Evolutionary conservation across 2,113 vertebrate genomes (phyloP).

Genomic region (Heteronetta atricapilla): DNA sequence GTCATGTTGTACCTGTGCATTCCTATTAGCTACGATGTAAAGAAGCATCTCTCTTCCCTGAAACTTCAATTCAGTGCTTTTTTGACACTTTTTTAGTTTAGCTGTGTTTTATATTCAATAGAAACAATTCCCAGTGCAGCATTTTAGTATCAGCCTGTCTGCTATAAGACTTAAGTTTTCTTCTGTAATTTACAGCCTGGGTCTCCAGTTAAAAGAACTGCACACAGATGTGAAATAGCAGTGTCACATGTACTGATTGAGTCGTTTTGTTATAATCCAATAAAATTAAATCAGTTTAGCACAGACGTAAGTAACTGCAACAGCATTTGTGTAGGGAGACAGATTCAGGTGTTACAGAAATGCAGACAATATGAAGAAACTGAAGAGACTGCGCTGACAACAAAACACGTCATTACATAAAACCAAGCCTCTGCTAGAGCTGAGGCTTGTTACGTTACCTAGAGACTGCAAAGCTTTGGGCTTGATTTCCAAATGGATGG

Average conservation of each 20-base stretch:
- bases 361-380: neutral
- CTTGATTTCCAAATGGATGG: neutral
- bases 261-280: neutral
- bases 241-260: neutral
- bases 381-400: neutral
- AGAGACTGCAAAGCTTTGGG: neutral
- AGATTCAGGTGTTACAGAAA: neutral
- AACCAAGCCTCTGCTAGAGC: neutral
- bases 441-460: neutral
- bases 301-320: neutral
- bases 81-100: neutral
- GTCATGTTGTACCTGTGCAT: neutral
- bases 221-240: neutral
- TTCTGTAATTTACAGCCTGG: neutral
- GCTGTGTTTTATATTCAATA: neutral
- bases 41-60: neutral
- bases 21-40: neutral
- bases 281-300: neutral
- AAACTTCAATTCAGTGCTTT: neutral
- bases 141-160: constrained; percentile 1
- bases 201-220: neutral
- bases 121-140: neutral
- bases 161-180: neutral
- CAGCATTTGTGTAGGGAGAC: neutral
- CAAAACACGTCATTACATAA: neutral